Conservation (phyloP, 2,797 vertebrate species). For the Onychomys arenicola region DNA sequence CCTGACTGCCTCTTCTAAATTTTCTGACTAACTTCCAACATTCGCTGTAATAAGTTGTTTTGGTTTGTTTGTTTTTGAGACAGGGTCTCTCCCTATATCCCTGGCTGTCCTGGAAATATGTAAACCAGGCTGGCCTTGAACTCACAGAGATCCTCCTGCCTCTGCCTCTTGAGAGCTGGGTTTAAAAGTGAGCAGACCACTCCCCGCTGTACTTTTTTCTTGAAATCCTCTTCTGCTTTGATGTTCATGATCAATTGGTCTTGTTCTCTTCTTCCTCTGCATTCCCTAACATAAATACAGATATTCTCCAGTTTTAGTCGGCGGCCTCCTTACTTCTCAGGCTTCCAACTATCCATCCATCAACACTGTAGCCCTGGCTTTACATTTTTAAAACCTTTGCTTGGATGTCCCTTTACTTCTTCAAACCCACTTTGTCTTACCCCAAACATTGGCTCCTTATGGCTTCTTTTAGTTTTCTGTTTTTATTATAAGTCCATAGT, state of each 20-base stretch:
- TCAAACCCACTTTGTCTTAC: not conserved
- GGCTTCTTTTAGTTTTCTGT: conserved; percentile 2
- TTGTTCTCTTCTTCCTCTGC: not conserved
- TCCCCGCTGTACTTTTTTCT: not conserved
- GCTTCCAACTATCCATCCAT: not conserved
- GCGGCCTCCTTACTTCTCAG: not conserved
- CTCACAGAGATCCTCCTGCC: not conserved
- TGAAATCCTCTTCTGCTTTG: conserved; percentile 43
- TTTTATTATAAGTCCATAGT: conserved; percentile 17
- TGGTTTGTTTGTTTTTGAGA: not conserved
- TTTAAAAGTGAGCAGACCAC: not conserved
- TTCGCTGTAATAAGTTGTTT: not conserved
- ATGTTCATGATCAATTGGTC: not conserved
- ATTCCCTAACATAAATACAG: not conserved
- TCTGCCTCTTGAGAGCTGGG: not conserved
- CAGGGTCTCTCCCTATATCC: not conserved
- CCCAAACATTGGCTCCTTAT: not conserved
- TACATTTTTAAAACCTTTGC: not conserved
- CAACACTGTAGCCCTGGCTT: not conserved
- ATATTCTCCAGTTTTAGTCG: not conserved
- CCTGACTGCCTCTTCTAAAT: not conserved
- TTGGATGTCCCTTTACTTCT: not conserved
- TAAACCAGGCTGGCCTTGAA: not conserved
- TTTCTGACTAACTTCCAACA: conserved; percentile 9
- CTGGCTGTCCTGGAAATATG: not conserved